Conservation (phyloP, 2,888 invertebrate species). For the Ophion slaviceki region DNA sequence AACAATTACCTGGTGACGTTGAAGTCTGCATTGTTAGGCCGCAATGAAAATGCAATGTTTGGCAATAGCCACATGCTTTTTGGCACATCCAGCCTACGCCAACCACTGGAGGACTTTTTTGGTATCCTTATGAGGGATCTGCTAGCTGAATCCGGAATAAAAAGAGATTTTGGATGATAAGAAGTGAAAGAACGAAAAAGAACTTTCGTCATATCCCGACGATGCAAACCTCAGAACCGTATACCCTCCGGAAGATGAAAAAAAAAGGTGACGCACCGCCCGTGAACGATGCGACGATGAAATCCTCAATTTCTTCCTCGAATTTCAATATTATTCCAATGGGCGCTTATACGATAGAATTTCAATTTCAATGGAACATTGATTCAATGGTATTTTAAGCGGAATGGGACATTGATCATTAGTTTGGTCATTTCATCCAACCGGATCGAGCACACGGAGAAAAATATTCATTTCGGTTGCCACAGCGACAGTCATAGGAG, state of each 20-base stretch:
- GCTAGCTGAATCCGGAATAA: neutral
- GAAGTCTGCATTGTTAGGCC: neutral
- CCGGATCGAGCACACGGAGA: neutral
- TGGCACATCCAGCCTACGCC: neutral
- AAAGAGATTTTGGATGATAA: neutral
- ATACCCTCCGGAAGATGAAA: neutral
- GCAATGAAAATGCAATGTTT: neutral
- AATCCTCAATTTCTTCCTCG: neutral
- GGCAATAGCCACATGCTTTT: neutral
- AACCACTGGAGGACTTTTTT: neutral
- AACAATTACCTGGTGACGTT: neutral
- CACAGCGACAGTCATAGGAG: neutral
- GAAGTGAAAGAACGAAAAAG: neutral
- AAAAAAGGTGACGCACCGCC: neutral
- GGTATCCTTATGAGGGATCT: neutral
- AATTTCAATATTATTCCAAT: neutral
- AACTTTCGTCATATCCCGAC: neutral
- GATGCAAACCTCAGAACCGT: neutral
- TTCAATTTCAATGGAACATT: neutral
- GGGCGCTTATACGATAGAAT: neutral
- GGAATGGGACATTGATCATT: too few species aligned
- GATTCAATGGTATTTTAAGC: too few species aligned
- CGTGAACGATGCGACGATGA: neutral
- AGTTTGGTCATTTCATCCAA: too few species aligned
- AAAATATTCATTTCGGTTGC: conserved; percentile 7